Evolutionary conservation across 2,797 vertebrate species (phyloP), one percentile per base, ranked within the genome.

Genomic region (Synanceia verrucosa): DNA sequence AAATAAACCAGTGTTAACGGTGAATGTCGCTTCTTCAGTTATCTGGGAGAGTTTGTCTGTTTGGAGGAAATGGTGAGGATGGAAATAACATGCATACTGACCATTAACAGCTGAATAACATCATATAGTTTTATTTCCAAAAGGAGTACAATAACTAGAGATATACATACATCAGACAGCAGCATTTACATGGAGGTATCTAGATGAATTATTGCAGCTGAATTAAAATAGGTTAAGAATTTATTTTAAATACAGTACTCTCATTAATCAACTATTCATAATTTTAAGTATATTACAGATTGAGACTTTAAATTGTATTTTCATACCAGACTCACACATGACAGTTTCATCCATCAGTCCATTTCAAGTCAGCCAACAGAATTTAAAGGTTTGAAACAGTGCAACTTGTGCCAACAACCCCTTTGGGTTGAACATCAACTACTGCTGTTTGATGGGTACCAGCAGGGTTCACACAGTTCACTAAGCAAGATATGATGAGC

Each of bases 41-140:
- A 26, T 41, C 21, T 23, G 31, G 56, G 3, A 63, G 21, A 18
- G 14, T 51, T 66, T 11, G 7, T 37, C 36, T 55, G 72, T 62
- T 9, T 29, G 53, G 29, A 64, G 52, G 43, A 51, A 55, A 44
- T 3, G 5, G 9, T 48, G 19, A 63, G 9, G 34, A 41, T 16
- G 11, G n/a, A 16, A 81, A 82, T 12, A 59, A 81, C 29, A 57
- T 59, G 50, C 50, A 67, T 61, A 18, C 52, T 79, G 60, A 53
- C 44, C 21, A 65, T 19, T n/a, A 76, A 78, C 11, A 59, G 58
- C 60, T 58, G 39, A n/a, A 70, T 3, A 65, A 59, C n/a, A n/a
- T n/a, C n/a, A n/a, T n/a, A n/a, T n/a, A n/a, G n/a, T n/a, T 92
- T 93, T 91, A 93, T 93, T 93, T 87, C 58, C 46, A 79, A 36